These are phyloP conservation scores for Cavia porcellus DNA, from an alignment of 2,113 vertebrate species.

Conservation along the genomic window DNA sequence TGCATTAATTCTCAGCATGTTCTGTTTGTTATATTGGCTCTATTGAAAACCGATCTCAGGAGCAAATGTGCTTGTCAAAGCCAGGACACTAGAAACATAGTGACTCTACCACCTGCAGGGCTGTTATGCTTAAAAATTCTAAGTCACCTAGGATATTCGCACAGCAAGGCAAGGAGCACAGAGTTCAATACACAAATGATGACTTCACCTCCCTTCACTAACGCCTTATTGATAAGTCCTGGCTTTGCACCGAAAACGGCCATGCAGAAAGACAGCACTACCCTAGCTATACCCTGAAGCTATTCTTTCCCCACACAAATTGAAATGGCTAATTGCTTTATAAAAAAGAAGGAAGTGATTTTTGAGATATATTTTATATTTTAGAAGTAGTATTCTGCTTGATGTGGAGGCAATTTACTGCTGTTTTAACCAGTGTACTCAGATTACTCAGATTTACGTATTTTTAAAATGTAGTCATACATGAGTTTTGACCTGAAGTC, in stretches of 20 bases:
- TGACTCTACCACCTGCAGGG: background rate
- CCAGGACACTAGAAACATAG: background rate
- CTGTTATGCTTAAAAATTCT: background rate
- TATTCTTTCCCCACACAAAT: constrained; percentile 17
- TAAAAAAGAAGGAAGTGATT: background rate
- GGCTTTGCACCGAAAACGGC: constrained; percentile 2
- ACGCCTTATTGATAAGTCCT: background rate
- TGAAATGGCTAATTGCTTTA: background rate
- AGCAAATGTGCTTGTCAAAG: constrained; percentile 21
- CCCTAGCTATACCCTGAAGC: background rate
- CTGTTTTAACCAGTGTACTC: background rate
- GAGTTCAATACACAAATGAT: background rate
- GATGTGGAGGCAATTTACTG: background rate
- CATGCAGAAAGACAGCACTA: background rate
- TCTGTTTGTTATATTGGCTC: background rate
- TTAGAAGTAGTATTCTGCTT: constrained; percentile 14
- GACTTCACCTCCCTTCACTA: background rate
- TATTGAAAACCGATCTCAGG: background rate
- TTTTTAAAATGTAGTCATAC: background rate
- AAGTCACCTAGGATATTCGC: background rate
- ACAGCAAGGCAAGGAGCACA: background rate
- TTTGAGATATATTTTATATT: constrained; percentile 24
- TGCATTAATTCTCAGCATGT: constrained; percentile 18
- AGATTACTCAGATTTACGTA: background rate
- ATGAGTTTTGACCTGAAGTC: background rate